These are phyloP conservation scores for Leptonema lineaticorne DNA, from an alignment of 1,140 invertebrate genomes.

Conservation along the genomic window DNA sequence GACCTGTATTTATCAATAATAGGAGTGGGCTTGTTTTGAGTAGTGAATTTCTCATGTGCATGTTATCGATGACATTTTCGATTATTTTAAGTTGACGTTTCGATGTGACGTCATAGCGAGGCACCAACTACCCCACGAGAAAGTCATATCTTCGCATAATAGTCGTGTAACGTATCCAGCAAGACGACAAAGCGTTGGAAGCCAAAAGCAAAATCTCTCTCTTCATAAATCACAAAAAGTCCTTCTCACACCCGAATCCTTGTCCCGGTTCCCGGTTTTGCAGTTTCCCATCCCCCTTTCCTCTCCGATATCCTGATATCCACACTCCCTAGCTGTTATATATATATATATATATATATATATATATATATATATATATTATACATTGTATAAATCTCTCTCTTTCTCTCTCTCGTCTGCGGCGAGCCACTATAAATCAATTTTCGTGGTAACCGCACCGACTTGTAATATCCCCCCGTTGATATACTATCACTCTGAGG, in stretches of 20 bases:
- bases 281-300: neutral
- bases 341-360: too few relatives aligned
- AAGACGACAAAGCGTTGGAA: constrained; percentile 29
- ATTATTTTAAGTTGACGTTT: too few relatives aligned
- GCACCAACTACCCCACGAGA: constrained; percentile 5
- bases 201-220: constrained; percentile 35
- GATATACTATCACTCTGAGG: constrained; percentile 42
- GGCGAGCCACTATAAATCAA: constrained; percentile 39
- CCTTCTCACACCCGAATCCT: constrained; percentile 16
- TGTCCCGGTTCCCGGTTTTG: neutral
- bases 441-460: constrained; percentile 32
- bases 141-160: constrained; percentile 29
- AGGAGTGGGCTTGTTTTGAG: too few relatives aligned
- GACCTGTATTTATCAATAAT: too few relatives aligned
- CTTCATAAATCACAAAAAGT: constrained; percentile 42
- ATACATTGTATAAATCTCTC: too few relatives aligned
- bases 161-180: constrained; percentile 25
- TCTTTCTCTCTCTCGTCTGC: neutral
- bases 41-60: too few relatives aligned
- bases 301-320: too few relatives aligned
- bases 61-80: too few relatives aligned
- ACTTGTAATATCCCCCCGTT: constrained; percentile 36
- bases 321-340: too few relatives aligned
- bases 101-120: neutral
- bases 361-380: too few relatives aligned